Base-by-base conservation (phyloP, 2,888 invertebrate genomes). In the Pantelozetes paolii region DNA sequence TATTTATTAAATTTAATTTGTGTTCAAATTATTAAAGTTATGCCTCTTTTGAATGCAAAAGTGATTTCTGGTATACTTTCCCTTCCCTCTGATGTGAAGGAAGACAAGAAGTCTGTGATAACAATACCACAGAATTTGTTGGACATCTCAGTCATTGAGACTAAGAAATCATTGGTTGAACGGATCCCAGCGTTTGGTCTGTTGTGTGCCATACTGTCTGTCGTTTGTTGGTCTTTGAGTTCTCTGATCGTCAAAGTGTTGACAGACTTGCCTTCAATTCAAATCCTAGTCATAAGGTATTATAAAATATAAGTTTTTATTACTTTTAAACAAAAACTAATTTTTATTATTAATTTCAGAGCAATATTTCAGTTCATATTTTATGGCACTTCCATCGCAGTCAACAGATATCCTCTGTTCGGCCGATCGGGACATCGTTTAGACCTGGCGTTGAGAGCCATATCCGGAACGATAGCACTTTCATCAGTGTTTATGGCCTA, bases 251-350 rank as follows among this genome's bases (percentile, higher is more conserved):
- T 74, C 28, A 74, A 71, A 62, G 11, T 71, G 20, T 32, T 74
- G 1, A 74, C 74, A 11, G 59, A 74, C 36, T 30, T 71, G 18
- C 74, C 70, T 62, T 70, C 74, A 20, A 40, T 74, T 11, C 54
- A 74, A 32, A 74, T 74, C 20, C 57, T 74, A 42, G 74, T 57
- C 30, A 71, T 74, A 20, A 74, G 74, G 74, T 74, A 30, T 40
- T 72, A 50, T 28, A 71, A 45, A n/a, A 36, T 11, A 36, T 36
- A 36, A n/a, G n/a, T 36, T 50, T n/a, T n/a, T 64, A 32, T 71
- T 57, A 57, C 15, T 45, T 23, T 9, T 32, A 23, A 50, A 50
- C 20, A 11, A 11, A 8, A 23, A 23, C 6, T 54, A 20, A 8
- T 54, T 26, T 26, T 5, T 54, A 9, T 54, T 13, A 26, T 9